Evolutionary conservation across 2,113 vertebrate genomes (phyloP).

Genomic region (Empidonax traillii): DNA sequence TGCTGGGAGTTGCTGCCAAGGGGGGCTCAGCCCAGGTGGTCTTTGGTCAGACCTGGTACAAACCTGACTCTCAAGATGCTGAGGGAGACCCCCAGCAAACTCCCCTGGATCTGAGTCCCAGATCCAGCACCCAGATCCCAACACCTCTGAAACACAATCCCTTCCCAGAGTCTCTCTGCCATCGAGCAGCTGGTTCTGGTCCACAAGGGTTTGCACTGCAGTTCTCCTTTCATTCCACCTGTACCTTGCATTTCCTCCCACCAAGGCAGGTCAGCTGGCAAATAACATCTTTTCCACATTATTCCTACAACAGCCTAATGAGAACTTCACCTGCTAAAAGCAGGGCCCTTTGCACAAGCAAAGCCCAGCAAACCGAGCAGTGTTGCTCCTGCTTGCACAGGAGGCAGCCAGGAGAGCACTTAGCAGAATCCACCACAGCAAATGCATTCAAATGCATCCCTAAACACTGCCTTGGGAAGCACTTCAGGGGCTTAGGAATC

Average conservation of each 20-base stretch:
- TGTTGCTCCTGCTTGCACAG: neutral
- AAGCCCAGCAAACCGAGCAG: neutral
- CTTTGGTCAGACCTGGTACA: neutral
- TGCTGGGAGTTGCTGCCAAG: neutral
- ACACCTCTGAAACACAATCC: neutral
- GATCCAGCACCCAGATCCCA: too few species aligned
- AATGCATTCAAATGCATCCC: neutral
- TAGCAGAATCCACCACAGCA: neutral
- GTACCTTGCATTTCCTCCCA: neutral
- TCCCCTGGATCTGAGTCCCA: neutral
- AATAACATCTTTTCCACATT: neutral
- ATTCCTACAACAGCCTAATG: neutral
- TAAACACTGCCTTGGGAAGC: neutral
- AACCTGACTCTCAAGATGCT: neutral
- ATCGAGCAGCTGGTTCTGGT: rapidly evolving
- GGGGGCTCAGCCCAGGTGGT: rapidly evolving
- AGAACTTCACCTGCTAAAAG: neutral
- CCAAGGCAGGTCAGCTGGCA: neutral
- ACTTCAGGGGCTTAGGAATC: neutral
- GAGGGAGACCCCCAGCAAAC: neutral
- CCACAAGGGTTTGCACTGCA: rapidly evolving
- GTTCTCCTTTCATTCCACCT: neutral
- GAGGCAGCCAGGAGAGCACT: neutral
- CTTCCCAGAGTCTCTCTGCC: neutral
- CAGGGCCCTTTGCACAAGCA: neutral